A percentile compares a stretch with the other conserved stretches of the same genome.
Conservation (phyloP, 1,140 invertebrate species). For the Trypoxylus dichotomus region DNA sequence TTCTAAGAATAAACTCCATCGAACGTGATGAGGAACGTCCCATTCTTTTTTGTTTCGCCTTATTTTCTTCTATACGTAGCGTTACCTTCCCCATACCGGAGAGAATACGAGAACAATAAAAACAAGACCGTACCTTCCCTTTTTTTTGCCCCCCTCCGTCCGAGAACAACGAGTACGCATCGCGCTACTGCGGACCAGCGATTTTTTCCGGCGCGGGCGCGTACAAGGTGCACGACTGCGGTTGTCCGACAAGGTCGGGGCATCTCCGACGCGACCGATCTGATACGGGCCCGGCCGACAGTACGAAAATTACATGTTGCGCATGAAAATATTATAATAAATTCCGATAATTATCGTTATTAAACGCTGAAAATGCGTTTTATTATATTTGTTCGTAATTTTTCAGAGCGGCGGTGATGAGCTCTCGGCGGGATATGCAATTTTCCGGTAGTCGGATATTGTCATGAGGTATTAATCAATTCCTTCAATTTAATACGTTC, state of each 20-base stretch:
- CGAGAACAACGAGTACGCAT: background rate
- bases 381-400: conserved; percentile 53
- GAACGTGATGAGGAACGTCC: background rate
- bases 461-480: conserved; percentile 50
- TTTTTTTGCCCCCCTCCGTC: too few species aligned
- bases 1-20: background rate
- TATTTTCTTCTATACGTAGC: background rate
- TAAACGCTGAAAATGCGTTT: conserved; percentile 50
- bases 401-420: conserved; percentile 41
- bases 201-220: background rate
- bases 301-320: conserved; percentile 51
- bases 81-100: too few species aligned
- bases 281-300: conserved; percentile 28
- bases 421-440: conserved; percentile 47
- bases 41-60: background rate
- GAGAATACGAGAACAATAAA: background rate
- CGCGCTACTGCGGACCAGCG: background rate
- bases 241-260: background rate
- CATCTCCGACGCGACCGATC: background rate
- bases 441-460: conserved; percentile 50
- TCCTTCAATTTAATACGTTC: conserved; percentile 10
- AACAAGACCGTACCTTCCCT: background rate
- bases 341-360: conserved; percentile 53
- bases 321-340: conserved; percentile 50
- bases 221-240: background rate